Evolutionary conservation across 2,113 vertebrate species (phyloP).

Genomic region (Gracilinanus agilis): DNA sequence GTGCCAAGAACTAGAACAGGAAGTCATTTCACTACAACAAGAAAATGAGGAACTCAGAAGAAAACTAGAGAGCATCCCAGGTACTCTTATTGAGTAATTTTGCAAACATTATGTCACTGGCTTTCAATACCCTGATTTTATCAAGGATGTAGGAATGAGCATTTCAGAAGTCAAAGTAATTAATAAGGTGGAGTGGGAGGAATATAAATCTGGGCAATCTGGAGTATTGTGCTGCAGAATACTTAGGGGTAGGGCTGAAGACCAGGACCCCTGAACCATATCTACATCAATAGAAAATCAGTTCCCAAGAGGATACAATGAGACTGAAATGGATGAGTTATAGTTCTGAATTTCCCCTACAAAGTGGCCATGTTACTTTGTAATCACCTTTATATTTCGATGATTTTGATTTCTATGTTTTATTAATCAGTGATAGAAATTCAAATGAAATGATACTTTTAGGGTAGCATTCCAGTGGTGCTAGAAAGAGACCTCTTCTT

Average conservation of each 20-base stretch:
- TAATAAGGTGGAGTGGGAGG: too few species aligned
- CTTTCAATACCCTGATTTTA: neutral
- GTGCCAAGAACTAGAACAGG: constrained; percentile 97
- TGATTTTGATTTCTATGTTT: constrained; percentile 12
- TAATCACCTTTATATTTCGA: constrained; percentile 18
- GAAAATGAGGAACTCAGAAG: constrained; percentile 98
- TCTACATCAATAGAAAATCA: neutral
- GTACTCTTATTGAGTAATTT: constrained; percentile 78
- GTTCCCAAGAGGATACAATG: neutral
- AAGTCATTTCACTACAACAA: constrained; percentile 97
- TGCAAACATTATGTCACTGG: neutral
- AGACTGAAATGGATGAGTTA: neutral
- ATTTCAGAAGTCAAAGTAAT: neutral
- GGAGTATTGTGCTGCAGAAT: neutral
- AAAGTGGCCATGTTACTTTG: constrained; percentile 15
- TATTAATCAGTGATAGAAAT: constrained; percentile 32
- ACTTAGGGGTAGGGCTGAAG: neutral
- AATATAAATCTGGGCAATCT: neutral
- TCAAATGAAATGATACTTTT: constrained; percentile 24
- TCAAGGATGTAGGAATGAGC: neutral
- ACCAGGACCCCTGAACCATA: neutral
- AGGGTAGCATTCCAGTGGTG: neutral
- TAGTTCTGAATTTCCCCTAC: neutral
- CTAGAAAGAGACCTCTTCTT: neutral
- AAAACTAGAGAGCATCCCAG: constrained; percentile 96